phyloP scores from a whole-genome alignment of 2,113 vertebrate genomes.

The Aramus guarauna region DNA sequence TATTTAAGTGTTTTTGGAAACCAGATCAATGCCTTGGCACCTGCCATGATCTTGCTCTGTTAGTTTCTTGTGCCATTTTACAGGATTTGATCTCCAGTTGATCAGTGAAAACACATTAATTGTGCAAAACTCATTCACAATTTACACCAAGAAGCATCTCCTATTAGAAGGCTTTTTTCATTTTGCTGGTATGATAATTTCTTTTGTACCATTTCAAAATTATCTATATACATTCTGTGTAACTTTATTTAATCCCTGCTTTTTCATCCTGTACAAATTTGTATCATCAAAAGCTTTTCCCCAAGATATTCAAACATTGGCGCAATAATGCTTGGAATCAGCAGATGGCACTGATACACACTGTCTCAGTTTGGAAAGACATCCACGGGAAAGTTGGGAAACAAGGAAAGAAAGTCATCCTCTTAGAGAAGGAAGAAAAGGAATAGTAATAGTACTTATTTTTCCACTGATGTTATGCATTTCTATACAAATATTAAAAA shows the following conservation, averaged over 20 bases:
- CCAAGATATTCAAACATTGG: not conserved
- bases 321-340: not conserved
- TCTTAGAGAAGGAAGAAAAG: not conserved
- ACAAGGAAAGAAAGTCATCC: not conserved
- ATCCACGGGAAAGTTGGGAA: not conserved
- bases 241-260: not conserved
- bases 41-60: not conserved
- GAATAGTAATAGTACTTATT: not conserved
- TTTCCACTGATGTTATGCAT: not conserved
- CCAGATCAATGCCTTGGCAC: not conserved
- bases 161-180: not conserved
- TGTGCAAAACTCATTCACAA: not conserved
- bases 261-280: not conserved
- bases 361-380: not conserved
- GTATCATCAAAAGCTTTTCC: not conserved
- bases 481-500: not conserved
- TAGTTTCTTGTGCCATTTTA: not conserved
- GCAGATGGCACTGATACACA: conserved; percentile 42
- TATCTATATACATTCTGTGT: not conserved
- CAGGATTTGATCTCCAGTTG: not conserved
- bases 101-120: not conserved
- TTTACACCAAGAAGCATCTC: not conserved
- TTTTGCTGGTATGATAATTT: not conserved
- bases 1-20: not conserved
- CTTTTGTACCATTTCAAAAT: not conserved